Evolutionary conservation across 2,113 vertebrate genomes (phyloP), one percentile per base, ranked within the genome.

Genomic region (Istiophorus platypterus): DNA sequence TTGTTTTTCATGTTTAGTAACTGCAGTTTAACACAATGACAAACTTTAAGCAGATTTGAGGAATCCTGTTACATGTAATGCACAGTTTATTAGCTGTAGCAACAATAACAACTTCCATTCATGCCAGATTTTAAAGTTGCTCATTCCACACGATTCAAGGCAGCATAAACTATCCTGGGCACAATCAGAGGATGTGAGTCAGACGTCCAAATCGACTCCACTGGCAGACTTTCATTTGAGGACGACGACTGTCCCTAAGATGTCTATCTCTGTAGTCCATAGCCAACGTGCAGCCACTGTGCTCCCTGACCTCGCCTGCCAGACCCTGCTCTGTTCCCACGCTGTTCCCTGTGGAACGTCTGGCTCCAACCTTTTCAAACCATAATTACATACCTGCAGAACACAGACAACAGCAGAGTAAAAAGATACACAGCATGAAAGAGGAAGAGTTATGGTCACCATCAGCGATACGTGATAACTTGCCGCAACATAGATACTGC

Each of bases 341-440:
- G 67, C 79, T 90, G 92, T 88, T 90, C 89, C 92, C 87, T 84
- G 61, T 69, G 84, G 88, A 93, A 88, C 78, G 87, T 89, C 91
- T 93, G 90, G 90, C 93, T 93, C 93, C 93, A 89, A 87, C 90
- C 85, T 89, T 90, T 90, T 89, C 80, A 91, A 92, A 91, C 81
- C 86, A 85, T 92, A 92, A 95, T 94, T 93, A 90, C 85, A 93
- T 83, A 93, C 93, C 93, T 95, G 86, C 87, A 86, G 85, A 93
- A 93, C 26, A 31, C 83, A 91, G 86, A 92, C 91, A 91, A 91
- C 90, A 89, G 89, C 72, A 51, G 74, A 90, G 84, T 45, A 86
- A 81, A 84, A 80, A 68, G 45, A 81, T 82, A 78, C 77, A 26
- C 75, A 80, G 88, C 86, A 76, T 82, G 76, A 83, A 79, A 70